Percentiles rank a stretch among this genome's conserved stretches.
phyloP scores from a whole-genome alignment of 2,113 vertebrate genomes.

The Pongo pygmaeus region DNA sequence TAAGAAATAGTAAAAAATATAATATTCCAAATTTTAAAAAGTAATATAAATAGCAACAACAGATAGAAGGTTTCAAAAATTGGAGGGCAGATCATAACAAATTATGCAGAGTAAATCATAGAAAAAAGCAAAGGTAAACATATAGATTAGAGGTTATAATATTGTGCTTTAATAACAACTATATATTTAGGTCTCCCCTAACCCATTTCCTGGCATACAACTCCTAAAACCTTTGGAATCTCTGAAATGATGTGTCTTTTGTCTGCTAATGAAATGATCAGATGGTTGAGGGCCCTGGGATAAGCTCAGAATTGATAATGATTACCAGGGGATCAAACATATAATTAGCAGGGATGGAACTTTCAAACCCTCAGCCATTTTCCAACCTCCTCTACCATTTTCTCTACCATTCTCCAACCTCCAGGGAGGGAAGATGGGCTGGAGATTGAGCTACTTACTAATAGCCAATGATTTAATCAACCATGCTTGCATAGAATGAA shows the following conservation, averaged over 20 bases:
- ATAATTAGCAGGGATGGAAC: background rate
- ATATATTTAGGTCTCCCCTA: background rate
- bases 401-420: background rate
- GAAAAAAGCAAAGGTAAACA: background rate
- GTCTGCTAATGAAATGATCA: background rate
- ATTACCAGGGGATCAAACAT: background rate
- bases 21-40: background rate
- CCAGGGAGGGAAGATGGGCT: background rate
- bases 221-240: background rate
- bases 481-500: background rate
- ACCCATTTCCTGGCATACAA: background rate
- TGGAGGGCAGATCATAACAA: background rate
- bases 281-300: background rate
- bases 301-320: background rate
- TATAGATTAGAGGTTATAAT: background rate
- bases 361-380: background rate
- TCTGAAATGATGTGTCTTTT: background rate
- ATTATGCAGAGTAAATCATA: background rate
- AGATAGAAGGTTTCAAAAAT: background rate
- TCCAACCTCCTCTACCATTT: too few relatives aligned
- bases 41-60: background rate
- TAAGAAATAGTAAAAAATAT: background rate
- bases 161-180: background rate
- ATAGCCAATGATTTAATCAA: background rate
- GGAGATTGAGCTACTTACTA: background rate